phyloP scores from a whole-genome alignment of 2,797 vertebrate genomes.

The Scyliorhinus canicula region DNA sequence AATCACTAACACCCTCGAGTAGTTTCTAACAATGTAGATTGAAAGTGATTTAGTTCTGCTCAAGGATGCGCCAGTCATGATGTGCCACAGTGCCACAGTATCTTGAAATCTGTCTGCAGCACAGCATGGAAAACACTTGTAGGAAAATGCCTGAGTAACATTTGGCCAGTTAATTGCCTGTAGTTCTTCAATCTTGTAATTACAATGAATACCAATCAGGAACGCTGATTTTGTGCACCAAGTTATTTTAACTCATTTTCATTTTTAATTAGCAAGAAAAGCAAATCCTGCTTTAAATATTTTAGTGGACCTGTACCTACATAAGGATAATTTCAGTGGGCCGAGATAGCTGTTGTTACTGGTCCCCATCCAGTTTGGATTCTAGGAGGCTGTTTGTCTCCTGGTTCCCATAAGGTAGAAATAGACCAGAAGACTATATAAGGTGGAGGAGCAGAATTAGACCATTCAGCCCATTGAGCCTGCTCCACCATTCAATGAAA shows the following conservation, averaged over 20 bases:
- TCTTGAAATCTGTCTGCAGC: slow-evolving; percentile 16
- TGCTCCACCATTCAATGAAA: no score
- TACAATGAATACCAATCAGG: neutral
- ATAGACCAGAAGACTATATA: no score
- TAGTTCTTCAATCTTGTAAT: slow-evolving; percentile 9
- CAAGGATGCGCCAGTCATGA: neutral
- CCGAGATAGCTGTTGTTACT: neutral
- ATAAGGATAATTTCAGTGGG: neutral
- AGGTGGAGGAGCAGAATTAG: no score
- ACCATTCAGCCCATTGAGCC: no score
- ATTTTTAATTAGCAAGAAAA: neutral
- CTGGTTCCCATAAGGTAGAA: no score
- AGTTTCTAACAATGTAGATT: neutral
- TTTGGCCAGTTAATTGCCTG: slow-evolving; percentile 33
- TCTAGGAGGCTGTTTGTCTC: neutral
- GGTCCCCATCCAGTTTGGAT: neutral
- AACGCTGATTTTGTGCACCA: neutral
- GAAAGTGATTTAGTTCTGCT: slow-evolving; percentile 16
- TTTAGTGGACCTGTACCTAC: neutral
- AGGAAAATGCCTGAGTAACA: slow-evolving; percentile 9
- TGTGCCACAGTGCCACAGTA: neutral
- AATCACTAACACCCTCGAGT: neutral
- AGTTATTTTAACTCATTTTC: neutral
- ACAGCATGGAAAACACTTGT: neutral
- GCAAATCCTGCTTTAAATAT: neutral